Evolutionary conservation across 2,888 invertebrate genomes (phyloP), one percentile per base, ranked within the genome.

Genomic region (Protonemura montana): DNA sequence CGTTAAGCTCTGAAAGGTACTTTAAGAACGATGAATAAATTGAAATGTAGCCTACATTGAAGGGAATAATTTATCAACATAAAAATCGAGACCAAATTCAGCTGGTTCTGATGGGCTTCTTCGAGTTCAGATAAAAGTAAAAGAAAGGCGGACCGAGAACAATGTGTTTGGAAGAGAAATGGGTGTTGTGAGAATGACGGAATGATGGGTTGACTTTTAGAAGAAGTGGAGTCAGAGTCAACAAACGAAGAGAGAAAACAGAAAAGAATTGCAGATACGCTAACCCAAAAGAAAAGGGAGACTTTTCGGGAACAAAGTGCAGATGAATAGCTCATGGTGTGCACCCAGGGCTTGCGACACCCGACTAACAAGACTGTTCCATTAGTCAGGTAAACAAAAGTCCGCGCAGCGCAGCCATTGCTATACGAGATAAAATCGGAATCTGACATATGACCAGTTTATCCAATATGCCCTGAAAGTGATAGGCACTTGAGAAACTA

Each of bases 161-260:
- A 82, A 82, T 82, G 82, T 82, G 82, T 30, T 59, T 82, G 82
- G 82, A 82, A 82, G 82, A 41, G 82, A 26, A 26, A 41, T 26
- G 82, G 81, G 42, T 30, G 82, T 28, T 41, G 41, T 82, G 82
- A 82, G 82, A 82, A 82, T 82, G 41, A 82, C 30, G 82, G 82
- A 82, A 82, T 82, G 82, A 82, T 82, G 82, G 26, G 82, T 82
- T 82, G 82, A 82, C 82, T 82, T 41, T 82, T 41, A 41, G 82
- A 78, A 26, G 82, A 82, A 82, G 82, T 41, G 42, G 82, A 82
- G 82, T 82, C 82, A 82, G 82, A 82, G 82, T 82, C 82, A 82
- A 82, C 82, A 82, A 82, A 82, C 82, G 35, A 6, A 81, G 30
- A 27, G 81, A 81, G 81, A 21, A 28, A 29, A 41, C 6, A 82